Conservation (phyloP, 2,888 invertebrate species). For the Leistus spinibarbis region DNA sequence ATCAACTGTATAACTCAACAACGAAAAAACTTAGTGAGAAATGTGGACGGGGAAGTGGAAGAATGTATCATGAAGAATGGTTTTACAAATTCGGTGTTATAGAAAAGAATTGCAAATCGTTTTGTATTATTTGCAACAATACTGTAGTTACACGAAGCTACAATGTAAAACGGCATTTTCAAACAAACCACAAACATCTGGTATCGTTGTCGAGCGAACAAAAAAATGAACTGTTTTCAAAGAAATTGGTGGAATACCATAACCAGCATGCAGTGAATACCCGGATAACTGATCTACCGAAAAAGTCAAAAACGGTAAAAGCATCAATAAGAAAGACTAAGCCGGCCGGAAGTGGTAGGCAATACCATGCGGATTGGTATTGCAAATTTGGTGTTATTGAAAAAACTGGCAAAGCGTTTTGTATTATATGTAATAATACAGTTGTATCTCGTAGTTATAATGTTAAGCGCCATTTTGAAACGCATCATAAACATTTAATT, state of each 20-base stretch:
- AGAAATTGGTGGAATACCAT: neutral
- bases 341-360: neutral
- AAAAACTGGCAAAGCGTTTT: neutral
- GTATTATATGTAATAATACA: neutral
- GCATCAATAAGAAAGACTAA: neutral
- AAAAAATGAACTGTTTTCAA: neutral
- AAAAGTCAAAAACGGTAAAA: neutral
- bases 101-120: neutral
- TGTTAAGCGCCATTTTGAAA: neutral
- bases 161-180: neutral
- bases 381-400: neutral
- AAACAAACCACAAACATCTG: neutral
- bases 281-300: neutral
- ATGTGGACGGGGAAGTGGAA: neutral
- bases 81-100: neutral
- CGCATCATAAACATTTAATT: neutral
- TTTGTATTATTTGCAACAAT: neutral
- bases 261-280: neutral
- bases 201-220: neutral
- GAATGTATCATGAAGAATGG: neutral
- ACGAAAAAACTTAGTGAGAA: no score
- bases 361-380: neutral
- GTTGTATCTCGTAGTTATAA: neutral
- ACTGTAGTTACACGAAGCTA: neutral
- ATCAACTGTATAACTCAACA: no score